A percentile compares a stretch with the other conserved stretches of the same genome.
phyloP scores from a whole-genome alignment of 2,888 invertebrate genomes.

The Andrena fulva region DNA sequence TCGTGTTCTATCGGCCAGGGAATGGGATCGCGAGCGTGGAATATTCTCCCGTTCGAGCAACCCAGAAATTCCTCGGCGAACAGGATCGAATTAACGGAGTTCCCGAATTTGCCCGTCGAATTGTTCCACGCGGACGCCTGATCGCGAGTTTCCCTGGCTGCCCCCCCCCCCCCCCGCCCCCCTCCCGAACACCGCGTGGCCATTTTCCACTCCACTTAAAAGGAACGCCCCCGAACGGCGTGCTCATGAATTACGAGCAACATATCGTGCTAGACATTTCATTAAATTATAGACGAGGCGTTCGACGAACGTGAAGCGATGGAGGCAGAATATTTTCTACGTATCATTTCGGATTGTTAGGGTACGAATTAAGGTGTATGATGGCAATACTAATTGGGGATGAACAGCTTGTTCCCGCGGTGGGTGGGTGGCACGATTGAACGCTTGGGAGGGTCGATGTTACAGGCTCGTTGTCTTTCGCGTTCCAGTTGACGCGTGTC shows the following conservation, averaged over 20 bases:
- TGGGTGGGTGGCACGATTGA: too few relatives aligned
- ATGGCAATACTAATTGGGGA: too few relatives aligned
- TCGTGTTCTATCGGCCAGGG: not conserved
- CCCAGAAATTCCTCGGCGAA: not conserved
- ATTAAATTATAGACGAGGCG: not conserved
- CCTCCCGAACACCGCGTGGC: not conserved
- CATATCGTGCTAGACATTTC: constrained; percentile 20
- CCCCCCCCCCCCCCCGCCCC: too few relatives aligned
- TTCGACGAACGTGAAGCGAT: too few relatives aligned
- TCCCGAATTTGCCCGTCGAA: not conserved
- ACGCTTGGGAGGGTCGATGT: not conserved
- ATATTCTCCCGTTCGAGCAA: not conserved
- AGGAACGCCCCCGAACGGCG: too few relatives aligned
- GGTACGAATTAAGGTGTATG: too few relatives aligned
- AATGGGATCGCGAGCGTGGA: not conserved
- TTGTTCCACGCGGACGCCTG: not conserved
- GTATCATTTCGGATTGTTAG: too few relatives aligned
- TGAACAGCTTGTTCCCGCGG: too few relatives aligned
- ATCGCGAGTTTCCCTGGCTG: constrained; percentile 1
- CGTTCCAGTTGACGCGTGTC: not conserved
- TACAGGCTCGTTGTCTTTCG: not conserved
- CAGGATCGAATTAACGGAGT: constrained; percentile 14
- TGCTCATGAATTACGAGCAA: not conserved
- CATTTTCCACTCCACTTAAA: too few relatives aligned
- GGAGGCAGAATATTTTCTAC: too few relatives aligned